A percentile compares a stretch with the other conserved stretches of the same genome.
Evolutionary conservation across 1,140 invertebrate genomes (phyloP).

Genomic region (Brachionus koreanus): DNA sequence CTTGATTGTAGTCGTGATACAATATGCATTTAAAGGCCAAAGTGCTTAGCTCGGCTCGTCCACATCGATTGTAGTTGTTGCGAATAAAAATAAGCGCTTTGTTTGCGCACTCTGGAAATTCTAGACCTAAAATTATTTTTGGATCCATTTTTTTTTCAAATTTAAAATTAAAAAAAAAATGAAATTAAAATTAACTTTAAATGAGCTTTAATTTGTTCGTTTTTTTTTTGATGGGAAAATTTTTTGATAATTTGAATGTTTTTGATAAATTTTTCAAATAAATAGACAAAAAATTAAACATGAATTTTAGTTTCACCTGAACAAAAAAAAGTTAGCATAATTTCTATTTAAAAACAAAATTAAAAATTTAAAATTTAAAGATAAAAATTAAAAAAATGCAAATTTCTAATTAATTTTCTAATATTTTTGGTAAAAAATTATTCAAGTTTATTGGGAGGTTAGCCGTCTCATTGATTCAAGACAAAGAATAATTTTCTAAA

Average conservation of each 20-base stretch:
- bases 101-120: slow-evolving; percentile 34
- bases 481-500: too few relatives aligned
- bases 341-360: too few relatives aligned
- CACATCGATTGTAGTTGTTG: neutral
- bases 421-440: too few relatives aligned
- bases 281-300: neutral
- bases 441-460: too few relatives aligned
- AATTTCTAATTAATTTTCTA: too few relatives aligned
- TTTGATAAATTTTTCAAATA: too few relatives aligned
- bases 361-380: neutral
- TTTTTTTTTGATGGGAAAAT: neutral
- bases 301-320: neutral
- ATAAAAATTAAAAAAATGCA: neutral
- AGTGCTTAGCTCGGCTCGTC: neutral
- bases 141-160: slow-evolving; percentile 34
- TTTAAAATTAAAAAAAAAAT: neutral
- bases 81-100: slow-evolving; percentile 1
- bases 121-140: neutral
- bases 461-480: too few relatives aligned
- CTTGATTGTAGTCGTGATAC: slow-evolving; percentile 19
- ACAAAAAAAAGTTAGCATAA: too few relatives aligned
- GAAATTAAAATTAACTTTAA: neutral
- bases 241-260: too few relatives aligned
- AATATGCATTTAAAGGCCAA: slow-evolving; percentile 16
- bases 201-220: slow-evolving; percentile 8